Evolutionary conservation across 2,113 vertebrate species (phyloP).

Genomic region (Dasypus novemcinctus): DNA sequence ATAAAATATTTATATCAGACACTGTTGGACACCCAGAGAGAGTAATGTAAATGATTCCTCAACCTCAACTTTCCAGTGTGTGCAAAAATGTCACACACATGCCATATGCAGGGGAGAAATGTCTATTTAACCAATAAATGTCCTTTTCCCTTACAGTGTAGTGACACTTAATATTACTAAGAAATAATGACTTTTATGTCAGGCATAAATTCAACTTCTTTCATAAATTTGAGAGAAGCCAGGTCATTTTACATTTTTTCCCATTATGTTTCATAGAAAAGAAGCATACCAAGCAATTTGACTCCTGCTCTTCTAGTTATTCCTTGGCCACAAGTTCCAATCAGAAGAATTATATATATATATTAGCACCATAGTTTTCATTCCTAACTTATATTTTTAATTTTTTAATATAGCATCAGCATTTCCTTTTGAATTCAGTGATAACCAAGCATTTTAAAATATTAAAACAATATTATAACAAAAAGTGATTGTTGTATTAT

Average conservation of each 20-base stretch:
- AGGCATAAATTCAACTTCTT: background rate
- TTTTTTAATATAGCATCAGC: background rate
- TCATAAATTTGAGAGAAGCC: background rate
- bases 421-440: constrained; percentile 69
- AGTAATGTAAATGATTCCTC: constrained; percentile 72
- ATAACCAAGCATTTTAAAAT: background rate
- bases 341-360: background rate
- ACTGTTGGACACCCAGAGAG: constrained; percentile 83
- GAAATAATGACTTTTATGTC: background rate
- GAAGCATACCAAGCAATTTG: background rate
- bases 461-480: background rate
- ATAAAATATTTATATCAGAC: constrained; percentile 89
- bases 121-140: background rate
- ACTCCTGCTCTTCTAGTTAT: too few relatives aligned
- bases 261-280: background rate
- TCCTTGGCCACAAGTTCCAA: background rate
- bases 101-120: background rate
- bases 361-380: background rate
- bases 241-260: background rate
- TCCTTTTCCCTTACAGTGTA: background rate
- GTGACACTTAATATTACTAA: background rate
- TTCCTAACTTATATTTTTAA: background rate
- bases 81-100: constrained; percentile 65
- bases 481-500: background rate
- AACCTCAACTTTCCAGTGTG: constrained; percentile 69